phyloP scores from a whole-genome alignment of 2,797 vertebrate species.

The Oreochromis grahami region DNA sequence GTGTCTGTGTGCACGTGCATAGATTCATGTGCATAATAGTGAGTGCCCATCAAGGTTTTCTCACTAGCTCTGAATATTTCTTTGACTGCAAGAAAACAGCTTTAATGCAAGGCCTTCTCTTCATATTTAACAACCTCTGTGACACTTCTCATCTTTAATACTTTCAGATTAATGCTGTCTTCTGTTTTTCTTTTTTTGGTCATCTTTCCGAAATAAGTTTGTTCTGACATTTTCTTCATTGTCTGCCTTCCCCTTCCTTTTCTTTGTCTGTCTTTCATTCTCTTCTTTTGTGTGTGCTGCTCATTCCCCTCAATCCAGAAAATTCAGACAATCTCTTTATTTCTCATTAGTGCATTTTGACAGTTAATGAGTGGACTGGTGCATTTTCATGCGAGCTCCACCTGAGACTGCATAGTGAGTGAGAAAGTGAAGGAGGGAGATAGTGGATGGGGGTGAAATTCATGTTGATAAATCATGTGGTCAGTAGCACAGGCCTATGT shows the following conservation, averaged over 20 bases:
- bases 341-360: conserved; percentile 67
- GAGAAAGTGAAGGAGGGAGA: conserved; percentile 12
- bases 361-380: conserved; percentile 59
- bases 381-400: neutral
- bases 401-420: neutral
- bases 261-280: conserved; percentile 38
- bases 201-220: conserved; percentile 15
- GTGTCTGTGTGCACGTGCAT: neutral
- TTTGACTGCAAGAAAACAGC: neutral
- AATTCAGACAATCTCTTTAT: conserved; percentile 51
- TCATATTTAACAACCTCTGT: neutral
- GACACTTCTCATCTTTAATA: neutral
- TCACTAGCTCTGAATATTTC: conserved; percentile 8
- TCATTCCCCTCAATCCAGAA: conserved; percentile 38
- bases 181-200: neutral
- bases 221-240: conserved; percentile 5
- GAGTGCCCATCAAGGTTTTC: neutral
- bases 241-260: neutral
- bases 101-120: neutral
- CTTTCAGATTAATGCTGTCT: neutral
- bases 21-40: neutral
- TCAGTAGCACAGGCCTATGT: conserved; percentile 68
- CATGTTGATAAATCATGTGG: conserved; percentile 78
- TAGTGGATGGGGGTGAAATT: conserved; percentile 56
- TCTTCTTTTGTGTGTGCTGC: conserved; percentile 39